Evolutionary conservation across 2,797 vertebrate species (phyloP), one percentile per base, ranked within the genome.

Genomic region (Acestrorhynchus altus): DNA sequence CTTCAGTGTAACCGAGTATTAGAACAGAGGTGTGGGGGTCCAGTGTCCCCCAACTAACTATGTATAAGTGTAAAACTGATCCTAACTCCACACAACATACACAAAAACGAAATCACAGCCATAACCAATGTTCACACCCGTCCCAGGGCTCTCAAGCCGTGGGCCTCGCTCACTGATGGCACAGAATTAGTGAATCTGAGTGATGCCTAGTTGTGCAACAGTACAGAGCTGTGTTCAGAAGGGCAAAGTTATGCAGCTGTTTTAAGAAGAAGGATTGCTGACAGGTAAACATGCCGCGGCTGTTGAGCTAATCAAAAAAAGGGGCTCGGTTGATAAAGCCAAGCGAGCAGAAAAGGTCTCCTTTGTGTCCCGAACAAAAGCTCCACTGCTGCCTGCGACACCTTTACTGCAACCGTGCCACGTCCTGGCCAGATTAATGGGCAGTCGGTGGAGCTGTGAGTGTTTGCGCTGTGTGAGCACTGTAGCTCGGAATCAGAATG

Each of bases 341-440:
- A 74, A 42, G 79, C 78, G 82, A 76, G 56, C 67, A 61, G 46
- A 73, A 82, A 83, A 80, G 24, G 64, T 40, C 46, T 64, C 74
- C 72, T 84, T 87, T 84, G 82, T 86, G 49, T 79, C n/a, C 15
- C 8, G 76, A 74, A 81, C 83, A 85, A 84, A 84, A 74, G 83
- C 80, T 47, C 44, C 31, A 59, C 46, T 74, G 78, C 47, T 63
- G 69, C 59, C 79, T 78, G 67, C 74, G 76, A 83, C 76, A 86
- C 72, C 74, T 79, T 86, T 79, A 77, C 77, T 78, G 67, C 49
- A 24, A 69, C 65, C 54, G 26, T 47, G 35, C 12, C 42, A 70
- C 59, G 31, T 69, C 75, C 44, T 28, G 39, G n/a, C 40, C 28
- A 81, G 72, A 83, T 80, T 70, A 76, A 81, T 83, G 64, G 64